phyloP scores from a whole-genome alignment of 2,888 invertebrate genomes.

The Conops quadrifasciatus region DNA sequence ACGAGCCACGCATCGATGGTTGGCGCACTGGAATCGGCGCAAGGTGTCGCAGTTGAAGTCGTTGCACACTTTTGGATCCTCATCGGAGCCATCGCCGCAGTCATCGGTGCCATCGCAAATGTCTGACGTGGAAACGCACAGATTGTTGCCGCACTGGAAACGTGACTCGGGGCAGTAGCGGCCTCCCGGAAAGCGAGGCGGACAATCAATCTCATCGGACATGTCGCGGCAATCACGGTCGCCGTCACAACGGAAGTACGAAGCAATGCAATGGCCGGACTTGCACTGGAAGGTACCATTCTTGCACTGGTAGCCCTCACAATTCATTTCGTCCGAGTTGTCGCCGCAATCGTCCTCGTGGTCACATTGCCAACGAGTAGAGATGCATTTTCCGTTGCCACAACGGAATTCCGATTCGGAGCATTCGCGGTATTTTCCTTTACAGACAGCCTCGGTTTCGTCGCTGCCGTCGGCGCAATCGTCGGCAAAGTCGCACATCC shows the following conservation, averaged over 20 bases:
- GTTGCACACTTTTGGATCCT: conserved; percentile 80
- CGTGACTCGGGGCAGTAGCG: conserved; percentile 88
- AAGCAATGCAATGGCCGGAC: conserved; percentile 92
- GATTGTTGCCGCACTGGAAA: conserved; percentile 91
- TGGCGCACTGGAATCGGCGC: conserved; percentile 87
- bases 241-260: conserved; percentile 89
- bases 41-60: conserved; percentile 87
- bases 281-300: conserved; percentile 91
- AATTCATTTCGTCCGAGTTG: conserved; percentile 87
- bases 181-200: conserved; percentile 86
- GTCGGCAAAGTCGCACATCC: conserved; percentile 96
- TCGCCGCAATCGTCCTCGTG: conserved; percentile 98
- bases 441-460: conserved; percentile 82
- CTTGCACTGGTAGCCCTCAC: conserved; percentile 85
- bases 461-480: conserved; percentile 97
- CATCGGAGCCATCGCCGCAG: conserved; percentile 92
- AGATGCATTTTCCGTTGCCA: conserved; percentile 88
- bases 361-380: conserved; percentile 92
- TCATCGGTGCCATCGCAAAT: conserved; percentile 94
- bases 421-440: conserved; percentile 85
- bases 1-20: conserved; percentile 84
- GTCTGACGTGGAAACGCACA: conserved; percentile 90
- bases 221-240: conserved; percentile 88
- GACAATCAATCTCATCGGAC: conserved; percentile 90
- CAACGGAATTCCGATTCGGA: conserved; percentile 94